These are phyloP conservation scores for Strix aluco DNA, from an alignment of 2,113 vertebrate genomes.

Conservation along the genomic window DNA sequence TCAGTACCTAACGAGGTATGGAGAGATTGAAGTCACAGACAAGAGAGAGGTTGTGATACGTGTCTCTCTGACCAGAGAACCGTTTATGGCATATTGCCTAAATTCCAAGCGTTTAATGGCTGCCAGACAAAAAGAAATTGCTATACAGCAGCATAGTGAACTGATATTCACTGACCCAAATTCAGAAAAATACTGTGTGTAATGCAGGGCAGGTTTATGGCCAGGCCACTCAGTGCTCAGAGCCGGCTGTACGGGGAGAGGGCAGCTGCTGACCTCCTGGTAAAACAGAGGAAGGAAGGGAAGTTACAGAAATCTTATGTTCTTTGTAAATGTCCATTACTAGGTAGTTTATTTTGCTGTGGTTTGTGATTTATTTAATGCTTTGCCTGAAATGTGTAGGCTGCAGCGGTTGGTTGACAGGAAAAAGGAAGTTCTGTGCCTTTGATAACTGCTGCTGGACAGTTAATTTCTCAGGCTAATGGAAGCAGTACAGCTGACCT, in stretches of 20 bases:
- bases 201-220: not conserved
- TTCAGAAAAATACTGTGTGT: not conserved
- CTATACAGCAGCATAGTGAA: not conserved
- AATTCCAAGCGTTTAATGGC: not conserved
- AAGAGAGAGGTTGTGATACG: not conserved
- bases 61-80: not conserved
- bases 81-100: too few species aligned
- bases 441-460: too few species aligned
- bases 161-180: not conserved
- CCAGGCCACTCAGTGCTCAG: rapidly evolving
- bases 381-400: not conserved
- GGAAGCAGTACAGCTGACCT: not conserved
- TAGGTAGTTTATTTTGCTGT: not conserved
- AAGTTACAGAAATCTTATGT: not conserved
- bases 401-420: not conserved
- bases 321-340: not conserved
- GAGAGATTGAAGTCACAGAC: not conserved
- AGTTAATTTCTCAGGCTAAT: too few species aligned
- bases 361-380: not conserved
- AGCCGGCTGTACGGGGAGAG: not conserved
- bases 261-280: not conserved
- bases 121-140: not conserved
- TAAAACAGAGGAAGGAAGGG: not conserved
- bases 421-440: not conserved
- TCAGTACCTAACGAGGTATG: rapidly evolving